phyloP scores from a whole-genome alignment of 2,113 vertebrate species.

The Lanius ludovicianus region DNA sequence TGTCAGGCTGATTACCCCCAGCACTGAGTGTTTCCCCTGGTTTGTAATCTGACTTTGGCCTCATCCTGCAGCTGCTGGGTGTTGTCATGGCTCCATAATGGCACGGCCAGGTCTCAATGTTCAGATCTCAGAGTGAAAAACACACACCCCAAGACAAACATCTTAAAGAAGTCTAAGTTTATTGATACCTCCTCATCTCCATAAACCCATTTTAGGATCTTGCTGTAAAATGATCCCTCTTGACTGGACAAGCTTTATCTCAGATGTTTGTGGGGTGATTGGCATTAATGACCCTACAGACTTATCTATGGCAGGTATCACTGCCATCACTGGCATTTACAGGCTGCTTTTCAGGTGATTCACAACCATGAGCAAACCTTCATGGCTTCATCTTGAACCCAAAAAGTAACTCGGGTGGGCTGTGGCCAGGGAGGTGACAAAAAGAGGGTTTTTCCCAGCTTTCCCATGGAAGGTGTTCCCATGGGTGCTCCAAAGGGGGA shows the following conservation, averaged over 20 bases:
- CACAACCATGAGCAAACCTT: neutral
- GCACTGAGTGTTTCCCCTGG: neutral
- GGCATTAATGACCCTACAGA: neutral
- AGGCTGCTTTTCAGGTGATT: neutral
- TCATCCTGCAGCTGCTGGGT: neutral
- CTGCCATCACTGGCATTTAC: neutral
- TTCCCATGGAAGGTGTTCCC: neutral
- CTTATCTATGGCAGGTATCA: neutral
- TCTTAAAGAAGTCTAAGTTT: neutral
- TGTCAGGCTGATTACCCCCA: neutral
- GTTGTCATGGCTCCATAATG: neutral
- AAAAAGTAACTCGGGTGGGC: neutral
- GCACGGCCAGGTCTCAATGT: neutral
- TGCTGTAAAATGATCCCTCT: neutral
- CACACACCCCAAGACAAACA: neutral
- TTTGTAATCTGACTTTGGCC: neutral
- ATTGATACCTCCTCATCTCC: neutral
- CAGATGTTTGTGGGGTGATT: neutral
- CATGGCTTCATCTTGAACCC: neutral
- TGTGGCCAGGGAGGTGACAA: neutral
- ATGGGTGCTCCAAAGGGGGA: neutral
- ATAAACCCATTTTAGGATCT: neutral
- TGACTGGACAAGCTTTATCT: neutral
- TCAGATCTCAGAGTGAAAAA: neutral
- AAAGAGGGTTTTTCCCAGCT: neutral